A percentile compares a stretch with the other conserved stretches of the same genome.
phyloP scores from a whole-genome alignment of 2,797 vertebrate species.

The Neosilurus mollespiculum region DNA sequence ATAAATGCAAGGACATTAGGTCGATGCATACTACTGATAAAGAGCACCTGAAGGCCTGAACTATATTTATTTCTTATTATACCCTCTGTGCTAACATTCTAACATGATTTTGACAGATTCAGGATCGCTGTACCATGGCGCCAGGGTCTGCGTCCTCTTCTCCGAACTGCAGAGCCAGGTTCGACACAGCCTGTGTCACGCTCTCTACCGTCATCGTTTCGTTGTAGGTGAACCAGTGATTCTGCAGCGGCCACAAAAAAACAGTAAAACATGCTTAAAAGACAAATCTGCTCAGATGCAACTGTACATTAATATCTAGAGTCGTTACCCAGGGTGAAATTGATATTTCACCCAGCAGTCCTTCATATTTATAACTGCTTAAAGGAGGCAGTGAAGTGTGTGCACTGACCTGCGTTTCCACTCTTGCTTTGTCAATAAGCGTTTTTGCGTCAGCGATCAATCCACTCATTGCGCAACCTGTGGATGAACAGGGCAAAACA shows the following conservation, averaged over 20 bases:
- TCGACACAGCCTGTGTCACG: slow-evolving; percentile 96
- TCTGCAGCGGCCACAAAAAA: slow-evolving; percentile 68
- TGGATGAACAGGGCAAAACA: not conserved
- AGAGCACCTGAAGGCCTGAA: not conserved
- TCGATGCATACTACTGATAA: not conserved
- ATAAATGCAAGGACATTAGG: not conserved
- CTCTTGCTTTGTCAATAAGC: slow-evolving; percentile 97
- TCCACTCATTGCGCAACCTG: slow-evolving; percentile 98
- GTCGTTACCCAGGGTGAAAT: not conserved
- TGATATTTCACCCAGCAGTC: not conserved
- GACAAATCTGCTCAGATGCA: not conserved
- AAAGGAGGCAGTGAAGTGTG: not conserved
- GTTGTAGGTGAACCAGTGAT: slow-evolving; percentile 99
- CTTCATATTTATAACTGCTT: not conserved
- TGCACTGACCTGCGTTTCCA: slow-evolving; percentile 92
- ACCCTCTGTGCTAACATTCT: not conserved
- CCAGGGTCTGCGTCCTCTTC: slow-evolving; percentile 98
- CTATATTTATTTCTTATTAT: not conserved
- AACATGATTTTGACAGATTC: not conserved
- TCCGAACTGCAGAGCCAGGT: slow-evolving; percentile 96
- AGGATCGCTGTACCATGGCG: slow-evolving; percentile 80
- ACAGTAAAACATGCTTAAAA: not conserved
- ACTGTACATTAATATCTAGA: no score
- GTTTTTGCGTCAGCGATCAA: slow-evolving; percentile 99
- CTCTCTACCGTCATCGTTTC: slow-evolving; percentile 98